Base-by-base conservation (phyloP, 2,797 vertebrate genomes). In the Crenuchus spilurus region DNA sequence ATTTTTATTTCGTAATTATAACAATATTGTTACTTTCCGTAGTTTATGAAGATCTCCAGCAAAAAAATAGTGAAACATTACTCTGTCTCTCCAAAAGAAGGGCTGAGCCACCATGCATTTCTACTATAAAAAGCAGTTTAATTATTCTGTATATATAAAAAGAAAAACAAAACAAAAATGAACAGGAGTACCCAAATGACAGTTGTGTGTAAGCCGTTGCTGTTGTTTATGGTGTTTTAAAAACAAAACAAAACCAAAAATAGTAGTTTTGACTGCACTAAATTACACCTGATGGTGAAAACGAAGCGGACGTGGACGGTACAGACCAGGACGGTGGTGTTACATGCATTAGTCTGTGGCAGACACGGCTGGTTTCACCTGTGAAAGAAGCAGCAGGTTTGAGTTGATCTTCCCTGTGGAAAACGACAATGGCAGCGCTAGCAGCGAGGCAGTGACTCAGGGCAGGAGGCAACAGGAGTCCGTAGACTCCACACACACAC, bases 101-200 rank as follows among this genome's bases (percentile, higher is more conserved):
- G 85, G 89, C 90, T 86, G 88, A 91, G 75, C 86, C 91, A 88
- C 84, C 66, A 83, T 91, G 89, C 90, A 88, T 87, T 88, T 92
- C 85, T 92, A 94, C 93, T 94, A 92, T 91, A 95, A 95, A 95
- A 94, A 93, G 92, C 89, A 89, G 92, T 92, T 91, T 92, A 93
- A 92, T 91, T 91, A 85, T 91, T 90, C 92, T 91, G 88, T 72
- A 78, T 77, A 84, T 80, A 80, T 80, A 82, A 75, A 80, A 80
- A 78, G 57, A 74, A 58, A 90, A 90, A 90, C 84, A 90, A 88
- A 90, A 84, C 81, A 87, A 88, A 87, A 88, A 72, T 75, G 41
- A 77, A 88, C 85, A 90, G 82, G 86, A 78, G 87, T 88, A 92
- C 90, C 92, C 87, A 88, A 83, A 88, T 87, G 84, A 86, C 85